Base-by-base conservation (phyloP, 2,888 invertebrate species). In the Yponomeuta cagnagella region DNA sequence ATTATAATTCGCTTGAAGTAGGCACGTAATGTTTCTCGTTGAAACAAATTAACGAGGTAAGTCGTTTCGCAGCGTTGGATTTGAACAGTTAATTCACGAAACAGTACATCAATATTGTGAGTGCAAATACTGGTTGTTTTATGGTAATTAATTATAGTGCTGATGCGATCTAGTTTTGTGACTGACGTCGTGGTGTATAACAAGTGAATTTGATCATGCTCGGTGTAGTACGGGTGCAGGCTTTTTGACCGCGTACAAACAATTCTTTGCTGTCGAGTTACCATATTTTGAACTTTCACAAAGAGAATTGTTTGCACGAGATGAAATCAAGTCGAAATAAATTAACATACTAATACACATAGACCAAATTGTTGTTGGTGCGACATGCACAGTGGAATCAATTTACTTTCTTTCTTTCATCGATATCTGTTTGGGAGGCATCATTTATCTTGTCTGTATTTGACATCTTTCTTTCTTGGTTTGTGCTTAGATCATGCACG, bases 161-260 rank as follows among this genome's bases (percentile, higher is more conserved):
- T 73, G 73, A 73, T 75, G 73, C 73, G 31, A 68, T 72, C 75
- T 70, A 70, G 69, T 63, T 71, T 71, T 71, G 70, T 75, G 70
- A 70, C 76, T 73, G 77, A 72, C 75, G 74, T 74, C 73, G 75
- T 74, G 72, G 79, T 79, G 81, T 84, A 78, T 81, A 77, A 81
- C 79, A 75, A 72, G 75, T 77, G 77, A 76, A 58, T 15, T 76
- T 73, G 78, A 77, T 86, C 90, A 90, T 90, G 90, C 90, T 87
- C 79, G 81, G 84, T 86, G 89, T 87, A 88, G 89, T 87, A 90
- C 90, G 87, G 86, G 90, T 91, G 91, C 90, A 89, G 90, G 88
- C 87, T 77, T 76, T 75, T 37, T n/a, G 76, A 77, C 83, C 84
- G 81, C 85, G 82, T 86, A 86, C 85, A 85, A 87, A 87, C 84